These are phyloP conservation scores for Lasioglossum baleicum DNA, from an alignment of 1,140 invertebrate species.

Conservation along the genomic window DNA sequence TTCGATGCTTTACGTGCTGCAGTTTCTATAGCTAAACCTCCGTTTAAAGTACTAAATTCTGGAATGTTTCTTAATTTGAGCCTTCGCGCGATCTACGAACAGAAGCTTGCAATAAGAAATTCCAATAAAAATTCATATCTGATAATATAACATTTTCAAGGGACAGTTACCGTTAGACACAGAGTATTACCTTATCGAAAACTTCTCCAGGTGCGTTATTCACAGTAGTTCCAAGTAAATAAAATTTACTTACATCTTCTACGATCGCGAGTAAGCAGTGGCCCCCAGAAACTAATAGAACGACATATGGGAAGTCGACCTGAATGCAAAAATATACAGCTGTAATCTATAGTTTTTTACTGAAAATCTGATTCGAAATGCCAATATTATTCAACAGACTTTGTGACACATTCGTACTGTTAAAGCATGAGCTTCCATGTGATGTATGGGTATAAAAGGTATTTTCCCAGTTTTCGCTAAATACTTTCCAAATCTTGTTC, in stretches of 20 bases:
- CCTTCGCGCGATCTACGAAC: constrained; percentile 86
- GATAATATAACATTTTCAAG: too few relatives aligned
- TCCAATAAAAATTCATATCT: not conserved
- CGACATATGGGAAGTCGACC: constrained; percentile 91
- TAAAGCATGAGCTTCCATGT: constrained; percentile 99
- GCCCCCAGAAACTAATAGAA: constrained; percentile 94
- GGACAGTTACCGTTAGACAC: not conserved
- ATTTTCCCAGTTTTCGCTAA: constrained; percentile 86
- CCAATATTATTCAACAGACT: constrained; percentile 68
- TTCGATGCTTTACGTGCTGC: constrained; percentile 86
- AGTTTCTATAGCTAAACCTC: constrained; percentile 92
- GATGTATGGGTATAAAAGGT: constrained; percentile 97
- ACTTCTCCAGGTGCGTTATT: constrained; percentile 96
- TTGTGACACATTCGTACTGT: constrained; percentile 87
- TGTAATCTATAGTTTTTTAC: not conserved
- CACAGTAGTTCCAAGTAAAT: constrained; percentile 87
- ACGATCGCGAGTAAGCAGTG: constrained; percentile 93
- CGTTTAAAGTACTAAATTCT: constrained; percentile 86
- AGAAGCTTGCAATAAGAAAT: not conserved
- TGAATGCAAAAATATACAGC: constrained; percentile 21
- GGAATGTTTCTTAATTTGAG: constrained; percentile 91
- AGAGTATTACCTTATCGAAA: constrained; percentile 88
- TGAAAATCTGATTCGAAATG: not conserved
- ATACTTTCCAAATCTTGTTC: constrained; percentile 91
- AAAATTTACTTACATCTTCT: constrained; percentile 87